Base-by-base conservation (phyloP, 2,797 vertebrate species). In the Heterohyrax brucei region DNA sequence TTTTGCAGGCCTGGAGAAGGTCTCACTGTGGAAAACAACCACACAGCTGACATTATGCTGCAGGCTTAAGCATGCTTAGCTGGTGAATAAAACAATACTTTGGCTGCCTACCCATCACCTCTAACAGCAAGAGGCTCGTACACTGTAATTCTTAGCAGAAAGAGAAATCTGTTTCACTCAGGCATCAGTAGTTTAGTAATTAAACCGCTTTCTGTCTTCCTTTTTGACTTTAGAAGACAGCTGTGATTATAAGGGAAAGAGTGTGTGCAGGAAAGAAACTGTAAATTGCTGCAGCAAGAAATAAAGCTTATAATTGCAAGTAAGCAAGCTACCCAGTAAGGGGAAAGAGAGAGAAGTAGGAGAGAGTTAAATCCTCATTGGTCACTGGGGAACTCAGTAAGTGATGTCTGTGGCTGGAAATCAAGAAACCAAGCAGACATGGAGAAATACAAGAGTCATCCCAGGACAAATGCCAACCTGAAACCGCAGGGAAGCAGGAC, bases 141-240 rank as follows among this genome's bases (percentile, higher is more conserved):
- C 24, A 0, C 59, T 2, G 0, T 89, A 93, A 95, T 87, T 96
- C 94, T 94, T 70, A 22, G 53, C 76, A 77, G 77, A 87, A 96
- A 87, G 61, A 26, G 39, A 53, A 2, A 66, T 82, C 0, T 88
- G 72, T 89, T 88, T 95, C 91, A 80, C 77, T 64, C n/a, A 33
- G 72, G 16, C 59, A 22, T 76, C 81, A 21, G 79, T 14, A 21
- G 0, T 64, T 84, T 59, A 84, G 88, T 88, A 85, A 95, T 96
- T 96, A 96, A 93, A 89, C 75, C 19, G 33, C 79, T 61, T 64
- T 81, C 46, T 53, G 64, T 83, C 86, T 80, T 95, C 91, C 66
- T 50, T 76, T 93, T 90, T 95, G 95, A 89, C 79, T 89, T 94
- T 46, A 88, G 86, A 94, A 91, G 91, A 83, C 83, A 91, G 66